A percentile compares a stretch with the other conserved stretches of the same genome.
These are phyloP conservation scores for Hirtodrosophila histrioides DNA, from an alignment of 2,888 invertebrate genomes.

Conservation along the genomic window DNA sequence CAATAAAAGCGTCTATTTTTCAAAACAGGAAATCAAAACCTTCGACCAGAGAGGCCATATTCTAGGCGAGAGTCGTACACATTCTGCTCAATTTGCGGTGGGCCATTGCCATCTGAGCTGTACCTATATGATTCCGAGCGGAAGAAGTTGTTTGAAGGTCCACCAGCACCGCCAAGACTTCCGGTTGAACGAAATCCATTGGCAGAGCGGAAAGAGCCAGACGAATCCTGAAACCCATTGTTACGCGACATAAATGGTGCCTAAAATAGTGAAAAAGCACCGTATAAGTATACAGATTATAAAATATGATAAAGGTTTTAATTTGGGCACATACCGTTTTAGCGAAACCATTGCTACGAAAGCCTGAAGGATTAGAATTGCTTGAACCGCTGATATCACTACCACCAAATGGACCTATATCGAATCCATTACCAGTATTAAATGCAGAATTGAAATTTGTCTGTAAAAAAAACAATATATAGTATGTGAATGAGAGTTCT, in stretches of 20 bases:
- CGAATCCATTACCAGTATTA: too few relatives aligned
- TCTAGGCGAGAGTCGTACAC: constrained; percentile 59
- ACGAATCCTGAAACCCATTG: not conserved
- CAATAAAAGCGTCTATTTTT: too few relatives aligned
- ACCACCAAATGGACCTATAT: too few relatives aligned
- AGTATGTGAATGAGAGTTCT: too few relatives aligned
- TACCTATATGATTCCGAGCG: constrained; percentile 62
- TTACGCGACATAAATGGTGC: constrained; percentile 4
- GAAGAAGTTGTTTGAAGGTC: constrained; percentile 46
- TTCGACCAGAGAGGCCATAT: constrained; percentile 7
- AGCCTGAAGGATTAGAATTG: not conserved
- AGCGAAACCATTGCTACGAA: not conserved
- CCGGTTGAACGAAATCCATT: not conserved
- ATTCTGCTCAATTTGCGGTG: constrained; percentile 45
- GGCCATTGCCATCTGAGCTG: constrained; percentile 51
- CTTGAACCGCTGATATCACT: too few relatives aligned
- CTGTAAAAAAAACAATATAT: too few relatives aligned
- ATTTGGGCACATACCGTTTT: constrained; percentile 9
- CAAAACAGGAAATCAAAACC: constrained; percentile 25
- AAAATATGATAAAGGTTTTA: too few relatives aligned
- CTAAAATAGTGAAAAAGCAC: constrained; percentile 5
- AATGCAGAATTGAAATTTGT: too few relatives aligned
- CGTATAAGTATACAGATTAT: too few relatives aligned
- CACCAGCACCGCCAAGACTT: constrained; percentile 1
- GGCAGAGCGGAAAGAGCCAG: too few relatives aligned